Conservation (phyloP, 2,888 invertebrate species). For the Entomobrya proxima region DNA sequence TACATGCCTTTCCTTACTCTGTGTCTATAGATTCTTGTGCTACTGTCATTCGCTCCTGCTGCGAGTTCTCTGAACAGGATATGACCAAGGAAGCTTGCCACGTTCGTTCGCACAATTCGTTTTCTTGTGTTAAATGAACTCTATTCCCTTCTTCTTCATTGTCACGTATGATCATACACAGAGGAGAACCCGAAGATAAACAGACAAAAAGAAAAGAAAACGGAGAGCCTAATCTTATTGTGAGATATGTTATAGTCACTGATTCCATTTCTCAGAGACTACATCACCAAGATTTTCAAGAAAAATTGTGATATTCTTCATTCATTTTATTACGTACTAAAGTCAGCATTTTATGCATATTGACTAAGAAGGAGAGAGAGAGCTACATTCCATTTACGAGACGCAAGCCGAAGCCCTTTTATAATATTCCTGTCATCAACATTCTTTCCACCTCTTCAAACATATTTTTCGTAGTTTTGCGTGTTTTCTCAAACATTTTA, state of each 20-base stretch:
- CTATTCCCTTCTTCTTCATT: neutral
- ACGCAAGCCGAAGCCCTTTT: neutral
- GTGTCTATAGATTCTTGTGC: no score
- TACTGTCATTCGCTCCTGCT: conserved; percentile 2
- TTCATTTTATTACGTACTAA: conserved; percentile 25
- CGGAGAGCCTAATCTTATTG: neutral
- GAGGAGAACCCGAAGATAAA: conserved; percentile 17
- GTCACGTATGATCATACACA: neutral
- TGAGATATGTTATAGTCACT: conserved; percentile 19
- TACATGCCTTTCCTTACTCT: neutral
- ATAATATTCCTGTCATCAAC: conserved; percentile 54
- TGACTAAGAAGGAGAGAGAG: neutral
- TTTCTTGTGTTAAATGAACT: neutral
- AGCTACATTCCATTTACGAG: neutral
- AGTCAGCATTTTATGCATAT: conserved; percentile 19
- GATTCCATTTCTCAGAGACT: conserved; percentile 32
- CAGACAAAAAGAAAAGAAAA: neutral
- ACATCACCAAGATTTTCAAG: conserved; percentile 18
- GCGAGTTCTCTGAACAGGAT: conserved; percentile 13
- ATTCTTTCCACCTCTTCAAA: conserved; percentile 55
- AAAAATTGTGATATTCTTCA: conserved; percentile 32
- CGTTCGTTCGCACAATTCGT: neutral
- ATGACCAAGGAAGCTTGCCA: neutral
- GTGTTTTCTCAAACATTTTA: neutral
- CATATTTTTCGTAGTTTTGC: conserved; percentile 31